Evolutionary conservation across 2,888 invertebrate genomes (phyloP), one percentile per base, ranked within the genome.

Genomic region (Catocala fraxini): DNA sequence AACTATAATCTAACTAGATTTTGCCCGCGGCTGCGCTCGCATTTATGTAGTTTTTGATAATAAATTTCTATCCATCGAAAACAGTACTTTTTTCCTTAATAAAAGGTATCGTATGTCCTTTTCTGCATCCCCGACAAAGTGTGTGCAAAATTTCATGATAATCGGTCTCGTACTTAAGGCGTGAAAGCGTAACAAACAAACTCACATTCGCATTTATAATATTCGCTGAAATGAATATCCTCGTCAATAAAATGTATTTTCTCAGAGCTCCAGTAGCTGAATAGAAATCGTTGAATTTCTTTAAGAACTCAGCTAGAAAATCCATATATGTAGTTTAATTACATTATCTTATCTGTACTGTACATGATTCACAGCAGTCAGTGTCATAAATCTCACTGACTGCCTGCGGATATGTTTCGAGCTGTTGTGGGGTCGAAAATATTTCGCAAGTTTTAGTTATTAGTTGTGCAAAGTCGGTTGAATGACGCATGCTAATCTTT

Each of bases 361-460:
- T 41, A 41, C 57, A 62, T 65, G 61, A 63, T 61, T 66, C 62
- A 69, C 58, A 51, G 15, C 12, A 35, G 35, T 62, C 42, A 33
- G 47, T 12, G 48, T 34, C 43, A 51, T 63, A 60, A 53, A 65
- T 65, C 13, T 47, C 63, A 41, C 62, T 65, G 58, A 63, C 61
- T 58, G 43, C 53, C 12, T 39, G 15, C 41, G 53, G 56, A 65
- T 63, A 56, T 64, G 53, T 70, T 39, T 42, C 7, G 46, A 57
- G 57, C 45, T 15, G 42, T 59, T 64, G 52, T 13, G 60, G 47
- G 12, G 51, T 51, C 56, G 12, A 60, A 70, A 68, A 59, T 63
- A 55, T 68, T 68, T 68, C 51, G 60, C 59, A 60, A 78, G 34
- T 62, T 65, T 71, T 61, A 60, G 53, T 70, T 72, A 67, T 68